phyloP scores from a whole-genome alignment of 2,113 vertebrate genomes.

The Prunella himalayana region DNA sequence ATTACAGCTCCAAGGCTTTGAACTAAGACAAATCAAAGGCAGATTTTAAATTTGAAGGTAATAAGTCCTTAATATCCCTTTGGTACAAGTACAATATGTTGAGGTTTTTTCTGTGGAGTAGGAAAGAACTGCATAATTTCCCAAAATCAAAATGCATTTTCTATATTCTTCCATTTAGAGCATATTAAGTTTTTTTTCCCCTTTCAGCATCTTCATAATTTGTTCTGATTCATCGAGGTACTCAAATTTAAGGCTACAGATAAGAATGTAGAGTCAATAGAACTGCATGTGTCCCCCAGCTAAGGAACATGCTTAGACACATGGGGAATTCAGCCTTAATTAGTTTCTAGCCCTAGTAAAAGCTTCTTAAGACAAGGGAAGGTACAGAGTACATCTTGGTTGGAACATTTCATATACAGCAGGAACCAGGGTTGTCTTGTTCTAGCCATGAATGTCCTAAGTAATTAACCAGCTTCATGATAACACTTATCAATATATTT shows the following conservation, averaged over 20 bases:
- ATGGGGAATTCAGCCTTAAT: not conserved
- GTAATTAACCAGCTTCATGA: not conserved
- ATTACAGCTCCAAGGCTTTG: slow-evolving; percentile 1
- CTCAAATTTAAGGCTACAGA: not conserved
- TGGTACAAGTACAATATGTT: not conserved
- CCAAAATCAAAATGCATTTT: not conserved
- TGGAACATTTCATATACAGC: not conserved
- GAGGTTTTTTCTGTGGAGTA: not conserved
- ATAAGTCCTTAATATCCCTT: not conserved
- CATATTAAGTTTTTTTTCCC: not conserved
- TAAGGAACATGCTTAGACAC: not conserved
- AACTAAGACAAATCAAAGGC: not conserved
- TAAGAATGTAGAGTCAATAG: not conserved
- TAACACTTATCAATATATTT: not conserved
- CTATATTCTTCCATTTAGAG: not conserved
- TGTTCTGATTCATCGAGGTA: not conserved
- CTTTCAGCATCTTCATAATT: not conserved
- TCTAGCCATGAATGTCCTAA: not conserved
- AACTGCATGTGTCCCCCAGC: not conserved
- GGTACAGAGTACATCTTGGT: not conserved
- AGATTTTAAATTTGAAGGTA: slow-evolving; percentile 3
- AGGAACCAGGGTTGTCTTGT: not conserved
- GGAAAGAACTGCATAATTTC: not conserved
- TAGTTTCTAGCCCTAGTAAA: not conserved
- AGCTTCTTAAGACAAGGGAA: not conserved